Conservation (phyloP, 30 jellyfish, hydroid and myxozoan species). For the Aurelia aurita complex sp. Pacific region DNA sequence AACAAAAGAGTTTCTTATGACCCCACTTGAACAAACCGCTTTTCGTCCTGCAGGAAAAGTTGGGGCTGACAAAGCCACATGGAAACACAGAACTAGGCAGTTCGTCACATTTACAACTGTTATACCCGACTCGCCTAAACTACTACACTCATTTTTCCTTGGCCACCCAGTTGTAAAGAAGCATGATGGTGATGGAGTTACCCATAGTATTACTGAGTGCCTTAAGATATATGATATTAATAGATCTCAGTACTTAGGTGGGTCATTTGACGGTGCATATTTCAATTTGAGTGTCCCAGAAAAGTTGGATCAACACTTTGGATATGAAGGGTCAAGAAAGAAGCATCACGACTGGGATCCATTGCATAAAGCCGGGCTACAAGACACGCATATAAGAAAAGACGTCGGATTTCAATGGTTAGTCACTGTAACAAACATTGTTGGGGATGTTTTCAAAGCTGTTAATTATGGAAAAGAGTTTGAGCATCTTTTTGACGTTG, state of each 20-base stretch:
- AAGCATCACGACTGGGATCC: constrained; percentile 28
- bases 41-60: no score
- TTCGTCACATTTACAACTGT: no score
- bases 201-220: background rate
- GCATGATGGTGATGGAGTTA: constrained; percentile 15
- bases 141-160: constrained; percentile 10
- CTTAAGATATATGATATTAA: background rate
- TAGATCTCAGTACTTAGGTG: constrained; percentile 17
- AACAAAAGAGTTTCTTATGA: no score
- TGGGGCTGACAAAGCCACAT: no score
- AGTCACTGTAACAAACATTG: background rate
- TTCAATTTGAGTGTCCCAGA: constrained; percentile 5
- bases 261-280: constrained; percentile 31
- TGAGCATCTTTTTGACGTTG: constrained; percentile 10
- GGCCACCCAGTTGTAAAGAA: constrained; percentile 19
- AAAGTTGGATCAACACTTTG: constrained; percentile 1
- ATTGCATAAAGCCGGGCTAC: constrained; percentile 30
- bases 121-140: background rate
- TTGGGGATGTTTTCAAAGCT: no score
- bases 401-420: background rate
- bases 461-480: constrained; percentile 34
- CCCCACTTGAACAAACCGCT: no score
- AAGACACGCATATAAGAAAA: constrained; percentile 13
- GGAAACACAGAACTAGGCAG: no score
- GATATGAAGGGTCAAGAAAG: no score